Conservation (phyloP, 2,888 invertebrate genomes). For the Zygothrica quintamaculata region DNA sequence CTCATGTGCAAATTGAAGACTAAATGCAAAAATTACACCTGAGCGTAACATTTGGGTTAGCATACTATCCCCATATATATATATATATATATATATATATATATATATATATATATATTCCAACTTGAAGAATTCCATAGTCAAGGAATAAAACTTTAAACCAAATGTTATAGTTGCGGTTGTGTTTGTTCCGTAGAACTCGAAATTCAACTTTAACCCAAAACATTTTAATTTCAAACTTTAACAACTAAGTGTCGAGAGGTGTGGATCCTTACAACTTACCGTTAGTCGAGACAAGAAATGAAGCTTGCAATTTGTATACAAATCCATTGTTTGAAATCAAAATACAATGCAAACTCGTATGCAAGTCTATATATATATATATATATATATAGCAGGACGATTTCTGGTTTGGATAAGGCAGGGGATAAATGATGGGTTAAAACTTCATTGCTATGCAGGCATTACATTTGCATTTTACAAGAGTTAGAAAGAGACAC, state of each 20-base stretch:
- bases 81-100: too few species aligned
- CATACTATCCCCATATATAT: constrained; percentile 26
- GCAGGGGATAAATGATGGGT: constrained; percentile 35
- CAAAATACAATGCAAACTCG: constrained; percentile 48
- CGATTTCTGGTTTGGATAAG: constrained; percentile 9
- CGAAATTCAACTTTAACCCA: too few species aligned
- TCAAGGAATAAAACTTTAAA: too few species aligned
- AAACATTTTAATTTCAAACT: not conserved
- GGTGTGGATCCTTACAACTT: constrained; percentile 22
- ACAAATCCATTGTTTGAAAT: constrained; percentile 52
- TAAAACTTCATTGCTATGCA: constrained; percentile 60
- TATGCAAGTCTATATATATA: too few species aligned
- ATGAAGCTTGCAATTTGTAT: constrained; percentile 62
- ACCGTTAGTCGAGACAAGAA: constrained; percentile 15
- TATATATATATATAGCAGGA: too few species aligned
- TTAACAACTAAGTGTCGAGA: not conserved
- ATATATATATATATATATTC: too few species aligned
- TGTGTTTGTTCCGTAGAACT: too few species aligned
- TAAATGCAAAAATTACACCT: constrained; percentile 76
- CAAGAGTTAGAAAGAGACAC: too few species aligned
- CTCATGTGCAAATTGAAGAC: constrained; percentile 60
- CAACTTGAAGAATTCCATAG: too few species aligned
- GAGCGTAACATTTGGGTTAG: constrained; percentile 52
- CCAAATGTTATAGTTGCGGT: not conserved
- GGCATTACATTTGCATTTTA: constrained; percentile 59